phyloP scores from a whole-genome alignment of 2,888 invertebrate genomes.

The Melinaea menophilus region DNA sequence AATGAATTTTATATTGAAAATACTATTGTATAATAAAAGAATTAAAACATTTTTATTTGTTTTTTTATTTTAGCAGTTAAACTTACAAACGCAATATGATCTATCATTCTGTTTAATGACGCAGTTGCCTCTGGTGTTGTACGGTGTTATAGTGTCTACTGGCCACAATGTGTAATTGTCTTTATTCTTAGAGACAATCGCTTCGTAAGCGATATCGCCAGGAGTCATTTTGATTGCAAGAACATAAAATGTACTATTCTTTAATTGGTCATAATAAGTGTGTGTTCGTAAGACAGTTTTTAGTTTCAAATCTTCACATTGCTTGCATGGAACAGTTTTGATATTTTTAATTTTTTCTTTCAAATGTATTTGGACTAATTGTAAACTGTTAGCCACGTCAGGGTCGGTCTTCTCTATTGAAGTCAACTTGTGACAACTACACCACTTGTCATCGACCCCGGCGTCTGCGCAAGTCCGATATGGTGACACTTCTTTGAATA shows the following conservation, averaged over 20 bases:
- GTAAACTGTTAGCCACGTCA: slow-evolving; percentile 60
- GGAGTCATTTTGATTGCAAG: slow-evolving; percentile 80
- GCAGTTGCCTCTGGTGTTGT: slow-evolving; percentile 49
- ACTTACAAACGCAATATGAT: slow-evolving; percentile 49
- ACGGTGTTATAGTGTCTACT: slow-evolving; percentile 62
- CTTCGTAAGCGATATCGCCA: slow-evolving; percentile 81
- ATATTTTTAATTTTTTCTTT: slow-evolving; percentile 38
- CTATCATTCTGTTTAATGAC: slow-evolving; percentile 41
- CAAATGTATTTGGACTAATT: slow-evolving; percentile 52
- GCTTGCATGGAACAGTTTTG: slow-evolving; percentile 46
- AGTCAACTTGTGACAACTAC: slow-evolving; percentile 81
- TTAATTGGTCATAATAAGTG: slow-evolving; percentile 46
- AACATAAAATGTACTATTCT: slow-evolving; percentile 70
- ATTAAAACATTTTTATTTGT: not conserved
- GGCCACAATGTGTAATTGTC: slow-evolving; percentile 65
- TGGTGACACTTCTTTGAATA: slow-evolving; percentile 77
- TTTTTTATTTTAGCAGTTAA: slow-evolving; percentile 30
- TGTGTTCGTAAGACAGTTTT: slow-evolving; percentile 67
- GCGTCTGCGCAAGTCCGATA: slow-evolving; percentile 82
- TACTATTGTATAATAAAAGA: slow-evolving; percentile 2
- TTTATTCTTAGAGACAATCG: slow-evolving; percentile 73
- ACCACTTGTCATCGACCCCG: slow-evolving; percentile 84
- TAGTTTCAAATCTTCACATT: slow-evolving; percentile 73
- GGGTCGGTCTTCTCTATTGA: slow-evolving; percentile 48
- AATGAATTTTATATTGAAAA: too few species aligned